Evolutionary conservation across 2,797 vertebrate species (phyloP).

Genomic region (Cyprinella venusta): DNA sequence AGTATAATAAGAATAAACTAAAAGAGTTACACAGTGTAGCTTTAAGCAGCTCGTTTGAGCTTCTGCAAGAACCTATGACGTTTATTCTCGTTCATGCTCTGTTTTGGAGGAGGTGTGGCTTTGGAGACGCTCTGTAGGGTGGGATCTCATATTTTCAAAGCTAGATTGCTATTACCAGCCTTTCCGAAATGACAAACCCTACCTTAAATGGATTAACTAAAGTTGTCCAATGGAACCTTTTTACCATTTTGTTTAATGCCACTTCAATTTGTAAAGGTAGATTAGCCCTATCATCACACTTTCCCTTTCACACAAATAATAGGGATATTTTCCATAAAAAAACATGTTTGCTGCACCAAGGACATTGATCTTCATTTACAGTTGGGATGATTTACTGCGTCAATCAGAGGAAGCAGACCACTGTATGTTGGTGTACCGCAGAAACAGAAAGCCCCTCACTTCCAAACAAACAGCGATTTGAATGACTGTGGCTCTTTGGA

Average conservation of each 20-base stretch:
- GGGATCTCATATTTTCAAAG: neutral
- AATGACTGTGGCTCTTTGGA: constrained; percentile 28
- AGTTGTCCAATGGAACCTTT: neutral
- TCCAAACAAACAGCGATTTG: constrained; percentile 28
- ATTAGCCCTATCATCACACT: neutral
- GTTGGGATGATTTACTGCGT: neutral
- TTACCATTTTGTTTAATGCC: neutral
- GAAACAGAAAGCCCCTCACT: constrained; percentile 19
- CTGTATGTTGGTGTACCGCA: neutral
- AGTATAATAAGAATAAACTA: too few relatives aligned
- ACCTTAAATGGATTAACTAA: neutral
- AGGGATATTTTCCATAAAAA: neutral
- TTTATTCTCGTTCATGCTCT: too few relatives aligned
- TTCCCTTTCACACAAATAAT: neutral
- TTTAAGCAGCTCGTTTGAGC: too few relatives aligned
- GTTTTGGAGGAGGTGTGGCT: neutral
- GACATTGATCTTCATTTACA: neutral
- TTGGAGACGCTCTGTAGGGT: neutral
- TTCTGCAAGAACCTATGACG: too few relatives aligned
- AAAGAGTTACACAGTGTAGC: too few relatives aligned
- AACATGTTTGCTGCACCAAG: neutral
- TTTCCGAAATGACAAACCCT: neutral
- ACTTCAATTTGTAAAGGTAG: neutral
- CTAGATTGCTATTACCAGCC: neutral
- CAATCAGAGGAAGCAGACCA: neutral